phyloP scores from a whole-genome alignment of 2,113 vertebrate species.

The Balaeniceps rex region DNA sequence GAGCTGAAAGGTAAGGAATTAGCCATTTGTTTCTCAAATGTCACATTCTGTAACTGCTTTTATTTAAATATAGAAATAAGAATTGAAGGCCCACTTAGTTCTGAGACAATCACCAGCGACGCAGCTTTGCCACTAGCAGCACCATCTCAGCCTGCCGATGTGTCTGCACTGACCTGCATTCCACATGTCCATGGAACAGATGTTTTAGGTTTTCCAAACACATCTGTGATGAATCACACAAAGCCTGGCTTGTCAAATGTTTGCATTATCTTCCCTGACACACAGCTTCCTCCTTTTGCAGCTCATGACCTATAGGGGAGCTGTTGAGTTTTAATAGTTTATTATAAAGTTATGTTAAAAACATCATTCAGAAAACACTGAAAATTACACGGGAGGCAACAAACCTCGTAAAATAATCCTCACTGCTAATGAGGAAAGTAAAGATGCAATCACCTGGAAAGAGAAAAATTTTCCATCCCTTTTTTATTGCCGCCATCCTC shows the following conservation, averaged over 20 bases:
- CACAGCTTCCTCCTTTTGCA: neutral
- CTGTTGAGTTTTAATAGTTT: neutral
- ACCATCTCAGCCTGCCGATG: slow-evolving; percentile 17
- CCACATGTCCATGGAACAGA: slow-evolving; percentile 67
- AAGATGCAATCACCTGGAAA: neutral
- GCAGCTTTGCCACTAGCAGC: neutral
- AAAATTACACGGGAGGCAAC: neutral
- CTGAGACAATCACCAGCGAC: neutral
- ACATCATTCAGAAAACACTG: neutral
- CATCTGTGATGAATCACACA: slow-evolving; percentile 82
- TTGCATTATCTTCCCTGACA: neutral
- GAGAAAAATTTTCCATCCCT: too few relatives aligned
- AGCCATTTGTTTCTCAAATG: neutral
- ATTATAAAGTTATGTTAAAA: neutral
- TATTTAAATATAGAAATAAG: neutral
- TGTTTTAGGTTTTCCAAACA: slow-evolving; percentile 82
- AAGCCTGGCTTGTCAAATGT: slow-evolving; percentile 72
- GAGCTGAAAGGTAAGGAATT: neutral
- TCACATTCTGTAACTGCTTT: neutral
- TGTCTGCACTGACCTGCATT: slow-evolving; percentile 66
- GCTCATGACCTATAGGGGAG: neutral
- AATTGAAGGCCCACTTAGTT: accelerated
- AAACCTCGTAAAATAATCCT: neutral
- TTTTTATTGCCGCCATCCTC: neutral
- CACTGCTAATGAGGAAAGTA: neutral